phyloP scores from a whole-genome alignment of 1,140 invertebrate genomes.

The Drosophila gunungcola region DNA sequence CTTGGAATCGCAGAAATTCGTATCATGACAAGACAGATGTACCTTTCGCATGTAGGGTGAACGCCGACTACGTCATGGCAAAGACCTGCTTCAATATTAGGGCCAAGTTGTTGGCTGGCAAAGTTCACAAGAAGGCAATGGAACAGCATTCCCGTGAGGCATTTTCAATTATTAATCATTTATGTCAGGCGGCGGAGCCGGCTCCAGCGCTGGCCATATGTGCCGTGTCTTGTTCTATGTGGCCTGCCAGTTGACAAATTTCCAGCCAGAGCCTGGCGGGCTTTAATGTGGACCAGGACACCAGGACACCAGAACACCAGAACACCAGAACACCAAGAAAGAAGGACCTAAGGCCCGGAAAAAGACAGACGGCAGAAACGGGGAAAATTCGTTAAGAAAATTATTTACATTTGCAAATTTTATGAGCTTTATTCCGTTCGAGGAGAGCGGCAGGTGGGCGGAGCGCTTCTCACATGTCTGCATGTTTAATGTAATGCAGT shows the following conservation, averaged over 20 bases:
- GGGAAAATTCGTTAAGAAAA: slow-evolving; percentile 80
- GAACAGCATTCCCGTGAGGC: slow-evolving; percentile 69
- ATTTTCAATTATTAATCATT: slow-evolving; percentile 82
- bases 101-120: slow-evolving; percentile 75
- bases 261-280: slow-evolving; percentile 53
- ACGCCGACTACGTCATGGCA: slow-evolving; percentile 45
- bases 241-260: slow-evolving; percentile 73
- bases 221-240: slow-evolving; percentile 45
- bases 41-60: slow-evolving; percentile 7
- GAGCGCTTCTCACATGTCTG: slow-evolving; percentile 62
- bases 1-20: too few species aligned
- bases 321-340: slow-evolving; percentile 11
- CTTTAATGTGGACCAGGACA: slow-evolving; percentile 73
- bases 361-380: slow-evolving; percentile 49
- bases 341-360: slow-evolving; percentile 13
- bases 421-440: slow-evolving; percentile 71
- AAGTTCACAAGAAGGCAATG: slow-evolving; percentile 74
- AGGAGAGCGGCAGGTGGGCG: slow-evolving; percentile 23
- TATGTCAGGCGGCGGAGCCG: slow-evolving; percentile 42
- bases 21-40: too few species aligned
- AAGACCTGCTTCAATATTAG: slow-evolving; percentile 73
- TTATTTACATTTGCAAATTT: slow-evolving; percentile 83
- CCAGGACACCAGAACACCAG: slow-evolving; percentile 36
- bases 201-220: slow-evolving; percentile 58
- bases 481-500: slow-evolving; percentile 73